Evolutionary conservation across 2,797 vertebrate genomes (phyloP), one percentile per base, ranked within the genome.

Genomic region (Choloepus didactylus): DNA sequence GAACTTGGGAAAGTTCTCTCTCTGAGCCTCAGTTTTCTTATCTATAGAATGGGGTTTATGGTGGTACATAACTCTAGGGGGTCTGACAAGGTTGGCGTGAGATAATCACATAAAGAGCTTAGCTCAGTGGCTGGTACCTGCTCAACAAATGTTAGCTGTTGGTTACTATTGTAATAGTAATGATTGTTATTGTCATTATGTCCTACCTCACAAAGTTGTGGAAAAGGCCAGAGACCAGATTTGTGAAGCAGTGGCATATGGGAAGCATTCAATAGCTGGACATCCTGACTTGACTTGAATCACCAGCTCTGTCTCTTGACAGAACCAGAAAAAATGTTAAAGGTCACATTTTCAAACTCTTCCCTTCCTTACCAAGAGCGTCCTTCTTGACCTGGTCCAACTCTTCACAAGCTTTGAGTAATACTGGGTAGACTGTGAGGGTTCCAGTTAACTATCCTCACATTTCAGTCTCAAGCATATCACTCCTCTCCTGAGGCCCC

Each of bases 341-440:
- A 54, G 54, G 23, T 9, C 3, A 49, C 10, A 54, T 46, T 67
- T 80, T 70, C 27, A 95, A 91, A 86, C 16, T 83, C 66, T 27
- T 87, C 41, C 46, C 59, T 92, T 83, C 85, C 54, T 87, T 60
- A 84, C 54, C 49, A 75, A 35, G 49, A 75, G 21, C 69, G 69
- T 77, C 82, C 77, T 41, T 83, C 86, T 35, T 75, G 31, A 35
- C 35, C 62, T 62, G 35, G 9, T 62, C 44, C 38, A 27, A 46
- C 38, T 70, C 73, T 70, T 88, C 46, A 31, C 0, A 35, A 44
- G 19, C 80, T 59, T 21, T 29, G 29, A 35, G 29, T 18, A 46
- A 11, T 41, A 77, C 59, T 23, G 35, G 25, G 73, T 14, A 73
- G 77, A 56, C 35, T 38, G 10, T 14, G 6, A 79, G 44, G 51